Evolutionary conservation across 2,113 vertebrate genomes (phyloP), one percentile per base, ranked within the genome.

Genomic region (Ceyx cyanopectus): DNA sequence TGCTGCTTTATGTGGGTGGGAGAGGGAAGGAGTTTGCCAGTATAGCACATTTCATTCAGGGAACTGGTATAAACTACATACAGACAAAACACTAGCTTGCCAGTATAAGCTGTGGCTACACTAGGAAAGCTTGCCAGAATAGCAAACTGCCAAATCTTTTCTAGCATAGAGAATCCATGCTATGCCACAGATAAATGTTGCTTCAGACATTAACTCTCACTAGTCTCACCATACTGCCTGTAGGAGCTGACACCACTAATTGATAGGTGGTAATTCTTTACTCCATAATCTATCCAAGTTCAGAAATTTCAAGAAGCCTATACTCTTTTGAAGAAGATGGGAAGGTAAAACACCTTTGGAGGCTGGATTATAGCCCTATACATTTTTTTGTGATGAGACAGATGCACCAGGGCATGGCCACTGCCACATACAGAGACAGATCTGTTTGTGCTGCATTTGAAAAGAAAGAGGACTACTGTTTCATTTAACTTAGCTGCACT

Each of bases 61-160:
- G 93, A 95, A 90, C 93, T 92, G 95, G 94, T 95, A 95, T 91
- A 95, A 96, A 95, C 93, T 96, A 94, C 85, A 77, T 95, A 87
- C 90, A 96, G 93, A 95, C 94, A 95, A 95, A 96, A 96, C 93
- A 96, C 85, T 58, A 40, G 93, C 95, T 95, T 95, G 94, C 93
- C 95, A 96, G 87, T 94, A 95, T 96, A 95, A 96, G 95, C 94
- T 95, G 95, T 94, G 95, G 95, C 94, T 95, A 70, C 90, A 81
- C 90, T 70, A 66, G 79, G 87, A 95, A 87, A 60, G 63, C 73
- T 80, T 96, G 95, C 95, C 94, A 96, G 60, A 85, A 87, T 5
- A 94, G 87, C 68, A 90, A 89, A 87, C 90, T 90, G 94, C 92
- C 95, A 96, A 92, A 95, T 94, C 95, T 94, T 87, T 85, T 85